These are phyloP conservation scores for Ladona fulva DNA, from an alignment of 1,140 invertebrate genomes.

Conservation along the genomic window DNA sequence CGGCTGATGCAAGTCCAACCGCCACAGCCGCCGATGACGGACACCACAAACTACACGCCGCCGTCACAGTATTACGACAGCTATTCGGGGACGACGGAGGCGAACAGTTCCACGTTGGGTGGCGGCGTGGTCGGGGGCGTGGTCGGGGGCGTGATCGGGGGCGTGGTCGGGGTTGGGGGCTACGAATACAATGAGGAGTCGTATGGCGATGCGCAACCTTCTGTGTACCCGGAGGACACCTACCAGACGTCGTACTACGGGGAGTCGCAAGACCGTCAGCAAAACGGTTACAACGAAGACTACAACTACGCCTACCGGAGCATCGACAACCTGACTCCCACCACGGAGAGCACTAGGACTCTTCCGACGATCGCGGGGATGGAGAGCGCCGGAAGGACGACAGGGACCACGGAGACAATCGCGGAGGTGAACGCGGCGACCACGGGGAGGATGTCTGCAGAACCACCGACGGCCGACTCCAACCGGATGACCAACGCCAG, in stretches of 20 bases:
- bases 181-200: conserved; percentile 31
- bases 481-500: conserved; percentile 16
- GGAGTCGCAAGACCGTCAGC: background rate
- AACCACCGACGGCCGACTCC: conserved; percentile 14
- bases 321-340: conserved; percentile 44
- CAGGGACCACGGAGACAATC: background rate
- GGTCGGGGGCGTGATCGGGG: too few species aligned
- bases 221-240: background rate
- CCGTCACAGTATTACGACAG: conserved; percentile 18
- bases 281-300: conserved; percentile 50
- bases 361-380: background rate
- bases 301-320: conserved; percentile 60
- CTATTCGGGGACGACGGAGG: conserved; percentile 27
- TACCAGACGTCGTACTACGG: conserved; percentile 8
- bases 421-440: background rate
- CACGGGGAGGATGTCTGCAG: background rate
- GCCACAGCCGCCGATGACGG: background rate
- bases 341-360: conserved; percentile 15
- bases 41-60: background rate
- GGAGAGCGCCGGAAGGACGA: background rate
- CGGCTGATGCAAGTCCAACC: background rate
- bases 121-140: too few species aligned
- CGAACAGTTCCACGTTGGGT: too few species aligned
- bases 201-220: conserved; percentile 31
- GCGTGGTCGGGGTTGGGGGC: conserved; percentile 21